These are phyloP conservation scores for Punctoribates punctum DNA, from an alignment of 2,888 invertebrate species.

Conservation along the genomic window DNA sequence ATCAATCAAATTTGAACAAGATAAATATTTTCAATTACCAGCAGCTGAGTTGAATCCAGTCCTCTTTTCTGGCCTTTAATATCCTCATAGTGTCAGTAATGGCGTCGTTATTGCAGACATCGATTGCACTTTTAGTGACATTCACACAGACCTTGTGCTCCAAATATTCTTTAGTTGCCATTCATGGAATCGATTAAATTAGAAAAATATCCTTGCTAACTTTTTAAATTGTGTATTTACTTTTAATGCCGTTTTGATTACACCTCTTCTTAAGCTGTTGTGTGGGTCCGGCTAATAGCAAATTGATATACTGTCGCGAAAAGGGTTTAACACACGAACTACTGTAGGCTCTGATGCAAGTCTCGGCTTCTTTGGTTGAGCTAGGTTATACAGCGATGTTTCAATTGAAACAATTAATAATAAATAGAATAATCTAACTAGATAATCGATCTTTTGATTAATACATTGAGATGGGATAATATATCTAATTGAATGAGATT, in stretches of 20 bases:
- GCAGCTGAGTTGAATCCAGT: constrained; percentile 43
- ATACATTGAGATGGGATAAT: neutral
- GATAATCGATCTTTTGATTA: neutral
- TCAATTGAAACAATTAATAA: neutral
- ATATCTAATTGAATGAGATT: neutral
- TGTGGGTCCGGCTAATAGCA: constrained; percentile 42
- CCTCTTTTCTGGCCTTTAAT: constrained; percentile 40
- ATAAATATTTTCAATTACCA: constrained; percentile 36
- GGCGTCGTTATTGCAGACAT: constrained; percentile 41
- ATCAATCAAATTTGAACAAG: neutral
- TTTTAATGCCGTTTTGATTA: constrained; percentile 34
- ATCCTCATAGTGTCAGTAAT: constrained; percentile 42
- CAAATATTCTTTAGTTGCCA: constrained; percentile 36
- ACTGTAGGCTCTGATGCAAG: constrained; percentile 37
- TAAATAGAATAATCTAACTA: neutral
- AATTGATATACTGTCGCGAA: constrained; percentile 42
- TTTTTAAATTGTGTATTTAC: constrained; percentile 17
- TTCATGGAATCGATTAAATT: neutral
- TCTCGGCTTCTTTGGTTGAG: constrained; percentile 40
- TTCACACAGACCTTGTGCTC: constrained; percentile 40
- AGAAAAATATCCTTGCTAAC: neutral
- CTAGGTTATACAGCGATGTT: constrained; percentile 1
- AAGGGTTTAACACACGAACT: constrained; percentile 44
- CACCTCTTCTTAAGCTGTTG: constrained; percentile 40
- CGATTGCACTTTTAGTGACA: constrained; percentile 40